Base-by-base conservation (phyloP, 2,797 vertebrate species). In the Cossypha polioptera region DNA sequence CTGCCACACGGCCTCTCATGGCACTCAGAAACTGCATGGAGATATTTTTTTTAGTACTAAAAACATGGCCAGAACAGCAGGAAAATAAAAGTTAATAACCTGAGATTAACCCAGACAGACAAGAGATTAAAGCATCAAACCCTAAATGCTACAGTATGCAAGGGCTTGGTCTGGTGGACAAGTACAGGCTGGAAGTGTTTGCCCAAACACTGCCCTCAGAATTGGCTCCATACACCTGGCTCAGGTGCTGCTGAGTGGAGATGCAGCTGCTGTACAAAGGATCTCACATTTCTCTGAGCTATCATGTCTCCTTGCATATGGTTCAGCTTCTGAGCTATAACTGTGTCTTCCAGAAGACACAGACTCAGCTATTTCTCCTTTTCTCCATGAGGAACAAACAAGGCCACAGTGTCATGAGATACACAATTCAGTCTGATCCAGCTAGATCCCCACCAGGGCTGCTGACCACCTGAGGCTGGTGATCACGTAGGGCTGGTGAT, bases 71-170 rank as follows among this genome's bases (percentile, higher is more conserved):
- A 62, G 50, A 93, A 50, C 53, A 87, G n/a, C 71, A 80, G 74
- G 67, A 89, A 89, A 92, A 90, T 53, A 85, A 51, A 95, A 89
- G 31, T 82, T 77, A 89, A 74, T 74, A 62, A 87, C 68, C 74
- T 79, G 61, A 90, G 48, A 94, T 51, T 88, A 95, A 94, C 63
- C 57, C 73, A 87, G 61, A 72, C 11, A 84, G 83, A 66, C 48
- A 79, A 89, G 73, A 67, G 28, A 92, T 76, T 95, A 54, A 77
- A 89, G 76, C 2, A 1, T 47, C 63, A 74, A 93, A 50, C n/a
- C 16, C n/a, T 65, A 45, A 81, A 79, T 2, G 7, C 55, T 76
- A 28, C 59, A 83, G n/a, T 79, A 59, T 0, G 9, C 31, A 71
- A 28, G 35, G 21, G 7, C 85, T 83, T 62, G 57, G 38, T 55